Evolutionary conservation across 2,113 vertebrate genomes (phyloP), one percentile per base, ranked within the genome.

Genomic region (Podilymbus podiceps): DNA sequence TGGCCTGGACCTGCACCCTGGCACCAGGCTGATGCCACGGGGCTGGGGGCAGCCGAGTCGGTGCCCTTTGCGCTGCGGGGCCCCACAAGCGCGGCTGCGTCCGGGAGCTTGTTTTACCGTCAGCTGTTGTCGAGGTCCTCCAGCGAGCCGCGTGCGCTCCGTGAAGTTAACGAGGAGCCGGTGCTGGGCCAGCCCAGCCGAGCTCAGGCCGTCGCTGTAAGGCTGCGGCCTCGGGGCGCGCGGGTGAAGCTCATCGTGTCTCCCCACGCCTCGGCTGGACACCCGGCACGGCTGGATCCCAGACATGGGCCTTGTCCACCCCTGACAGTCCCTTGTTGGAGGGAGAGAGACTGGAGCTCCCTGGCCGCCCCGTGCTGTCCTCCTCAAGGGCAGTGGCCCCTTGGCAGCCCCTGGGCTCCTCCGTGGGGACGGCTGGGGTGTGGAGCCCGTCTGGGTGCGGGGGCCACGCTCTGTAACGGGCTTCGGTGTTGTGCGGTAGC

Each of bases 51-150:
- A 69, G 42, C 60, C n/a, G 28, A 18, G 46, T 18, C 0, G 1
- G 15, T 33, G 40, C 47, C 64, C 31, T 38, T 25, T 30, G 46
- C 31, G 1, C 38, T 14, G 35, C 4, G 21, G 46, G 25, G 35
- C 35, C 63, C 27, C 0, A 7, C 1, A 3, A 17, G 27, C 55
- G 46, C 0, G 3, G 38, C 64, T 6, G 15, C 0, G 1, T 69
- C 55, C 38, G 9, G 47, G 47, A 49, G 19, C 47, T 49, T 11
- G 5, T 49, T 52, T 59, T 52, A 35, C 25, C 4, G 2, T 30
- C 50, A 17, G 42, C 42, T 0, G 1, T 31, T 52, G 68, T 5
- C 6, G 12, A 44, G 35, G 21, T 18, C 44, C 52, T 35, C 9
- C 60, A 44, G 25, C 25, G n/a, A n/a, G n/a, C n/a, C n/a, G n/a